These are phyloP conservation scores for Tetrapedia diversipes DNA, from an alignment of 2,888 invertebrate genomes.

Conservation along the genomic window DNA sequence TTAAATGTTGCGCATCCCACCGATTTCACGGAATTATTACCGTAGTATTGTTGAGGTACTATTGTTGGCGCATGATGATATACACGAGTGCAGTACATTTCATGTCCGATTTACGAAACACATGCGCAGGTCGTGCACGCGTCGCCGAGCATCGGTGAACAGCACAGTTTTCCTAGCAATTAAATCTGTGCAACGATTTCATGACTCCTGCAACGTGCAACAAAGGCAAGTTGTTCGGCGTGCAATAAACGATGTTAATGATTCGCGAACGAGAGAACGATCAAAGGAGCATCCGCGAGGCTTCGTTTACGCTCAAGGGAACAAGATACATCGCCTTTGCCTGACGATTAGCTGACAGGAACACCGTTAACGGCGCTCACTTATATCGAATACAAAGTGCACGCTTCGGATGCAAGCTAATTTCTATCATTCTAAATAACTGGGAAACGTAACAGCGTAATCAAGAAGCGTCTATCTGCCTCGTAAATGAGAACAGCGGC, in stretches of 20 bases:
- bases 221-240: background rate
- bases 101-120: no score
- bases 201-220: no score
- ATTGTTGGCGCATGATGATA: no score
- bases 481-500: background rate
- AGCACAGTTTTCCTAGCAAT: background rate
- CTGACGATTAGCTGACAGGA: constrained; percentile 7
- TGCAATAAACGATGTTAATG: constrained; percentile 12
- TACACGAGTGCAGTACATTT: no score
- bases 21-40: no score
- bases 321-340: constrained; percentile 4
- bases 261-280: background rate
- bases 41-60: no score
- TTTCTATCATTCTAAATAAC: background rate
- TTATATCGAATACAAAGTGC: background rate
- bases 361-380: background rate
- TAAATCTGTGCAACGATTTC: background rate
- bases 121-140: no score
- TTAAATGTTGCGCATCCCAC: no score
- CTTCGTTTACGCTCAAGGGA: constrained; percentile 17
- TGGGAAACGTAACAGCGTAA: background rate
- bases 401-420: constrained; percentile 18
- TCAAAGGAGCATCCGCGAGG: constrained; percentile 28
- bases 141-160: background rate
- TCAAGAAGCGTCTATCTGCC: background rate